Conservation (phyloP, 2,888 invertebrate genomes). For the Tethea ocularis region DNA sequence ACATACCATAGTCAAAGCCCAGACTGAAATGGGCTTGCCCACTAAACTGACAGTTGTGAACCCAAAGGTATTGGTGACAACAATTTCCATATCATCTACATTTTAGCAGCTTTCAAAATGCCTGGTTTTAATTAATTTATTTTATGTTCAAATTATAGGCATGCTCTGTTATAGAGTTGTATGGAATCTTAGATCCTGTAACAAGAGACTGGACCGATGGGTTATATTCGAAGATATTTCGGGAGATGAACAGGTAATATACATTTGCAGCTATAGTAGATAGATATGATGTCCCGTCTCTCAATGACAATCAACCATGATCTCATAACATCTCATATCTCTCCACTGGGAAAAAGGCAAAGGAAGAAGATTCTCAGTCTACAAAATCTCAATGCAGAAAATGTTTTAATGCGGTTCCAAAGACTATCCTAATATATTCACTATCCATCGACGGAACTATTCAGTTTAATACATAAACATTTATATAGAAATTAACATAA, state of each 20-base stretch:
- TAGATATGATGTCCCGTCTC: neutral
- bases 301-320: neutral
- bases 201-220: conserved; percentile 98
- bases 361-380: too few species aligned
- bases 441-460: too few species aligned
- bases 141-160: conserved; percentile 78
- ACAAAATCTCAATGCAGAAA: too few species aligned
- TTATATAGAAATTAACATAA: too few species aligned
- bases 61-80: conserved; percentile 86
- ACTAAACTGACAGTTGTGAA: conserved; percentile 93
- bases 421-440: too few species aligned
- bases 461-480: too few species aligned
- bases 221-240: conserved; percentile 94
- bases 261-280: too few species aligned
- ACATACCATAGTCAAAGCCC: conserved; percentile 90
- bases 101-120: neutral
- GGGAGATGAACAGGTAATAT: conserved; percentile 93
- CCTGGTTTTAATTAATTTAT: neutral
- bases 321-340: too few species aligned
- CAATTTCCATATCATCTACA: neutral
- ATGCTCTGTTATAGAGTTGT: conserved; percentile 94
- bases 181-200: conserved; percentile 92
- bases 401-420: too few species aligned
- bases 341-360: too few species aligned
- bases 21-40: conserved; percentile 88